Base-by-base conservation (phyloP, 2,113 vertebrate species). In the Ardeotis arabs region DNA sequence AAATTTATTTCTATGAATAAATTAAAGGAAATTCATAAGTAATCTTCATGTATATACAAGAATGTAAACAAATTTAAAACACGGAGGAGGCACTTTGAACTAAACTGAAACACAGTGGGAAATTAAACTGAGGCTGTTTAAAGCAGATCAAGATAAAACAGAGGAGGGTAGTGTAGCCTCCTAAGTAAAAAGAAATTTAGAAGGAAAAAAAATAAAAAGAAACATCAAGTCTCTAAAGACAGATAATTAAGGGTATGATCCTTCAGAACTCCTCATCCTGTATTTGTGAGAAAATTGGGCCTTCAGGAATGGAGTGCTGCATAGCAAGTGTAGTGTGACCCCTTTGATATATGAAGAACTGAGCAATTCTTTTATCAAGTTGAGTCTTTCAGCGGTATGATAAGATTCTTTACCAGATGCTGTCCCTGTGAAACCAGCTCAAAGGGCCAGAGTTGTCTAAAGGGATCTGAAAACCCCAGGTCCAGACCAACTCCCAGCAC, bases 21-120 rank as follows among this genome's bases (percentile, higher is more conserved):
- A 95, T 89, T 89, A 92, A 94, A 78, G 13, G 7, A 60, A 90
- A 55, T 78, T 58, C 14, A 21, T 77, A 89, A 86, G 44, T 69
- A 81, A 67, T 67, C 11, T 84, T 75, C 23, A 66, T 84, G 58
- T 72, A 14, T 58, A 74, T 76, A 75, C 47, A 92, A 92, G 64
- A 74, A 84, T 50, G 62, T 67, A 93, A 97, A 84, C 81, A 95
- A 90, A 85, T 85, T 79, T 87, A 76, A 87, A 87, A 76, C 33
- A 50, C 37, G 27, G 63, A 89, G 70, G 29, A 94, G 39, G 39
- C 22, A 66, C 67, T 93, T 94, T 87, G 67, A 92, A 93, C 37
- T 91, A 85, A 90, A 87, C 21, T 82, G 84, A 87, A 87, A 19
- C 49, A 89, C 35, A 84, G 14, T 66, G 25, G 64, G 52, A 87